Conservation (phyloP, 2,888 invertebrate genomes). For the Coenonympha arcania region DNA sequence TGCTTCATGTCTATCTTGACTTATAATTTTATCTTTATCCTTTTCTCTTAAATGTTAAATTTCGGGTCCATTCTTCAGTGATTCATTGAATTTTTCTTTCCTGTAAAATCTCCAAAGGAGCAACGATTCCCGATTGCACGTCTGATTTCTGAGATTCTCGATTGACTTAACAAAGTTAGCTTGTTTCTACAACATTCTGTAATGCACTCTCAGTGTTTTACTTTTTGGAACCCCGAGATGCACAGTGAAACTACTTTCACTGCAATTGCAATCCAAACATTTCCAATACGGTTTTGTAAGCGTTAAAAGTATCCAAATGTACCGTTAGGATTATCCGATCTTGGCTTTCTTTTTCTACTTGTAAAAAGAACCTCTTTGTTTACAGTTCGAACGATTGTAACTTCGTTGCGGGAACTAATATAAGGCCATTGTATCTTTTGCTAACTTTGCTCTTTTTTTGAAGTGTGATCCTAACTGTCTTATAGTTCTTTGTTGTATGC, state of each 20-base stretch:
- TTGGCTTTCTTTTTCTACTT: slow-evolving; percentile 15
- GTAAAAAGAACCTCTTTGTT: slow-evolving; percentile 17
- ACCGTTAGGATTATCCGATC: slow-evolving; percentile 17
- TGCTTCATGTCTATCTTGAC: too few relatives aligned
- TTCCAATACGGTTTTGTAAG: slow-evolving; percentile 16
- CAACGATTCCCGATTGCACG: too few relatives aligned
- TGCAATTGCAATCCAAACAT: slow-evolving; percentile 11
- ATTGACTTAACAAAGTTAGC: too few relatives aligned
- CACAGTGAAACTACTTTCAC: slow-evolving; percentile 7
- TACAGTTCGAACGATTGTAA: slow-evolving; percentile 21
- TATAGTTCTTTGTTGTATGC: slow-evolving; percentile 2
- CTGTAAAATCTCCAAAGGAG: too few relatives aligned
- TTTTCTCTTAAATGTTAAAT: too few relatives aligned
- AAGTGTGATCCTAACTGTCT: slow-evolving; percentile 3
- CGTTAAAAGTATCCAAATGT: slow-evolving; percentile 18
- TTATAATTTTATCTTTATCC: too few relatives aligned
- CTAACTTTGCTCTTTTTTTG: slow-evolving; percentile 3
- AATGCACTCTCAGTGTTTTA: not conserved
- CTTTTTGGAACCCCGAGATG: not conserved
- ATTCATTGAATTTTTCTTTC: too few relatives aligned
- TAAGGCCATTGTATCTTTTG: slow-evolving; percentile 7
- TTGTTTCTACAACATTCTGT: not conserved
- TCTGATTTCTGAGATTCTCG: too few relatives aligned
- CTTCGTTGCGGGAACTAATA: slow-evolving; percentile 22
- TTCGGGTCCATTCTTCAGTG: too few relatives aligned